phyloP scores from a whole-genome alignment of 1,140 invertebrate genomes.

The Eurosta solidaginis region DNA sequence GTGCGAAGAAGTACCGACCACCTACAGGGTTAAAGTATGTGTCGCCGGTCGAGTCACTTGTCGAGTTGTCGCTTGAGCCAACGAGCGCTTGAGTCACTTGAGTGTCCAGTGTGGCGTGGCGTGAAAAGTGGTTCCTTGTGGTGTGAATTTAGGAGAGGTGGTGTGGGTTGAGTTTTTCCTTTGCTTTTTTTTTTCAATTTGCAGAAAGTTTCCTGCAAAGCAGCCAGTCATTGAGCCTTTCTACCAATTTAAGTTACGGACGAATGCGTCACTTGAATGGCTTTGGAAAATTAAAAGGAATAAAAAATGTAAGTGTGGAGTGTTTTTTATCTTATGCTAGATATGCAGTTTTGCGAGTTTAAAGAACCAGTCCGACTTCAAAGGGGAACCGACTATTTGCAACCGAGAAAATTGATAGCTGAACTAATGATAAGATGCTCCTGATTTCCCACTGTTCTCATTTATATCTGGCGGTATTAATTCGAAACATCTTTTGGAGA shows the following conservation, averaged over 20 bases:
- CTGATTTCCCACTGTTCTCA: too few species aligned
- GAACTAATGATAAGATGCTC: too few species aligned
- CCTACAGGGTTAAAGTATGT: neutral
- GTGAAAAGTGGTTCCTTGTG: slow-evolving; percentile 11
- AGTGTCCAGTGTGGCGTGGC: neutral
- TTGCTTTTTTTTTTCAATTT: neutral
- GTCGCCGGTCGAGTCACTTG: neutral
- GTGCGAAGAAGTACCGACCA: neutral
- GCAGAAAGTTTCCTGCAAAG: neutral
- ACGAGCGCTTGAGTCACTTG: neutral
- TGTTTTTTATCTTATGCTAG: too few species aligned
- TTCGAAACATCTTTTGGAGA: too few species aligned
- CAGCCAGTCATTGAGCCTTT: neutral
- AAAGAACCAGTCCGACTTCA: too few species aligned
- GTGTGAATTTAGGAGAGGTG: neutral
- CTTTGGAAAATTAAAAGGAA: too few species aligned
- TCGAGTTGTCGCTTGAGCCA: too few species aligned
- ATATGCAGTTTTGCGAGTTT: too few species aligned
- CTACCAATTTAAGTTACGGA: neutral
- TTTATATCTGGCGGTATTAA: too few species aligned
- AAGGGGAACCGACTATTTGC: too few species aligned
- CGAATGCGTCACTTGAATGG: neutral
- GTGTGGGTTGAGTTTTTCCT: neutral
- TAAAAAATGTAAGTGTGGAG: too few species aligned
- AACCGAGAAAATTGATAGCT: too few species aligned